Evolutionary conservation across 2,113 vertebrate species (phyloP).

Genomic region (Cyanistes caeruleus): DNA sequence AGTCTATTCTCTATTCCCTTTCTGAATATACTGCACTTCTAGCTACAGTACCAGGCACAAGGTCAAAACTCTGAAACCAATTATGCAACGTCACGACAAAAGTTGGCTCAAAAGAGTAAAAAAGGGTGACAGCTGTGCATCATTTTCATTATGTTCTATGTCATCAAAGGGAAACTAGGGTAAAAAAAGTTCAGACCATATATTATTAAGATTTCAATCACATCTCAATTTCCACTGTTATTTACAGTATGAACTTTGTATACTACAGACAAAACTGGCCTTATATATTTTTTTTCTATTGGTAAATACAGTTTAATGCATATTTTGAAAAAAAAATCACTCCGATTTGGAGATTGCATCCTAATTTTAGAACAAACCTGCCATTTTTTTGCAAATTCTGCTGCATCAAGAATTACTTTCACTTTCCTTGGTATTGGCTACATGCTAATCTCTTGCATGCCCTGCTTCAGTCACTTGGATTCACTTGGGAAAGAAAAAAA

Average conservation of each 20-base stretch:
- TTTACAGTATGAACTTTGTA: background rate
- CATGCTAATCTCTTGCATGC: background rate
- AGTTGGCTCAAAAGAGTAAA: background rate
- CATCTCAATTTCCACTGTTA: background rate
- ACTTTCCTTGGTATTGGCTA: background rate
- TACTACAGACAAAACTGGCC: background rate
- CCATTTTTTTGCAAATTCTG: background rate
- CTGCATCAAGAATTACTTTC: background rate
- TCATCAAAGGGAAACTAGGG: background rate
- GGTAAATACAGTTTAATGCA: background rate
- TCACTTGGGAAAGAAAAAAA: background rate
- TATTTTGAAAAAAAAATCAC: background rate
- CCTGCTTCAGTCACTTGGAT: background rate
- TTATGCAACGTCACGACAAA: background rate
- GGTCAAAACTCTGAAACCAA: background rate
- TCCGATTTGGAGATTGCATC: background rate
- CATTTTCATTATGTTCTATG: background rate
- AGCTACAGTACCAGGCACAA: background rate
- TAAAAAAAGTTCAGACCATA: background rate
- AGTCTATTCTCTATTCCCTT: background rate
- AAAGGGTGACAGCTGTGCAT: background rate
- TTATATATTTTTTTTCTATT: background rate
- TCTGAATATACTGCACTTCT: background rate
- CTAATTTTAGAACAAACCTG: background rate
- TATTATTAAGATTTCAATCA: background rate